Evolutionary conservation across 2,888 invertebrate species (phyloP).

Genomic region (Scaptomyza flava): DNA sequence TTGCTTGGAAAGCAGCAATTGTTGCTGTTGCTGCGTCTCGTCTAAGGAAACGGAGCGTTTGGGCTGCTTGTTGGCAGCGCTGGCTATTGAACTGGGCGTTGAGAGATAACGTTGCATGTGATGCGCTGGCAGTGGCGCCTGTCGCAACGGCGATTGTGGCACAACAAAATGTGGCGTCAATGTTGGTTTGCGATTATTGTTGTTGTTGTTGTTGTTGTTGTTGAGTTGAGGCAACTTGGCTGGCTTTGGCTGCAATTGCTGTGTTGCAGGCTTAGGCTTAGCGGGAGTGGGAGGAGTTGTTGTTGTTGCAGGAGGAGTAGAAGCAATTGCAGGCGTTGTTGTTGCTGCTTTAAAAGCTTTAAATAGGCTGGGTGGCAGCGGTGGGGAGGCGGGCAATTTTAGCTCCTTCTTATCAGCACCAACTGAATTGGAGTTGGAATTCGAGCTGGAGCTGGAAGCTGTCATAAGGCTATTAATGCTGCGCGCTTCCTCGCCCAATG

Average conservation of each 20-base stretch:
- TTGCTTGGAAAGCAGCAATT: conserved; percentile 62
- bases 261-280: conserved; percentile 11
- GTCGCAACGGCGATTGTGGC: conserved; percentile 64
- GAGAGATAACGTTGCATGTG: conserved; percentile 73
- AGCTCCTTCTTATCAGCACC: conserved; percentile 48
- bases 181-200: conserved; percentile 44
- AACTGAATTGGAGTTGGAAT: not conserved
- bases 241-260: conserved; percentile 6
- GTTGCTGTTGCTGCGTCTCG: conserved; percentile 53
- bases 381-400: conserved; percentile 81
- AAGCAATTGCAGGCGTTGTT: not conserved
- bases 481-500: conserved; percentile 72
- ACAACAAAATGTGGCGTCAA: conserved; percentile 24
- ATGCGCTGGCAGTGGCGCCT: conserved; percentile 69
- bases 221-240: conserved; percentile 23
- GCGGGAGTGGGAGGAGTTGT: not conserved
- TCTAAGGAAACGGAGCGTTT: conserved; percentile 83
- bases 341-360: conserved; percentile 71
- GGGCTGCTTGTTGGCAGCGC: conserved; percentile 79
- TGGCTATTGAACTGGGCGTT: conserved; percentile 82
- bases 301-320: not conserved
- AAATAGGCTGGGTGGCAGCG: conserved; percentile 83
- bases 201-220: conserved; percentile 42
- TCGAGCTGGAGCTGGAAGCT: conserved; percentile 1
- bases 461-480: conserved; percentile 72